phyloP scores from a whole-genome alignment of 2,888 invertebrate genomes.

The Timema cristinae region DNA sequence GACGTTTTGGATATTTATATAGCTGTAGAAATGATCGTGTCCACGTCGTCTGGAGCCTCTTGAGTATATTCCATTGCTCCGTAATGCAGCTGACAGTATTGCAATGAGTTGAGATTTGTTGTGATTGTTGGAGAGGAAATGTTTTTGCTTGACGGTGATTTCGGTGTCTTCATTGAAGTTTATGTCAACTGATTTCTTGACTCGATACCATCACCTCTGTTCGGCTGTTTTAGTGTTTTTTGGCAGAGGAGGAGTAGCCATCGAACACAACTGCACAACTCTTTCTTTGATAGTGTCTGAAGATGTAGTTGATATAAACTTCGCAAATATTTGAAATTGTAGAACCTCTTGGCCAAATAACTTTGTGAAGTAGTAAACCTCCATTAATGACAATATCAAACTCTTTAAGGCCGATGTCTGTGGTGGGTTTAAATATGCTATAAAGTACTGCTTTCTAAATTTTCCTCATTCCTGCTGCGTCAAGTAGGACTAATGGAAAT shows the following conservation, averaged over 20 bases:
- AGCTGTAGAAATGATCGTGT: not conserved
- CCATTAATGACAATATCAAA: not conserved
- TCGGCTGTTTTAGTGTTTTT: slow-evolving; percentile 1
- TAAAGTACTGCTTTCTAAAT: not conserved
- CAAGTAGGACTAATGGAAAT: slow-evolving; percentile 4
- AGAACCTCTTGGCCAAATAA: not conserved
- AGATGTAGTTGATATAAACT: slow-evolving; percentile 1
- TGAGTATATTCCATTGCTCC: not conserved
- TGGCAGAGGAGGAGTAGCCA: not conserved
- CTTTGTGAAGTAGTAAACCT: not conserved
- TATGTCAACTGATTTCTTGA: slow-evolving; percentile 1
- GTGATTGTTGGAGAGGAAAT: slow-evolving; percentile 10
- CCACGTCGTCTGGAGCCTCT: slow-evolving; percentile 2
- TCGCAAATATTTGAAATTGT: slow-evolving; percentile 4
- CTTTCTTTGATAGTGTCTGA: not conserved
- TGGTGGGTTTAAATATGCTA: not conserved
- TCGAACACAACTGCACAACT: slow-evolving; percentile 11
- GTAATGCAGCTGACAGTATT: slow-evolving; percentile 1
- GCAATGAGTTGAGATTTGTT: slow-evolving; percentile 4
- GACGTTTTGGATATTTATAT: slow-evolving; percentile 3
- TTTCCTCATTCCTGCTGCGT: slow-evolving; percentile 8
- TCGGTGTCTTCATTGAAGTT: slow-evolving; percentile 3
- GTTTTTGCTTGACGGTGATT: not conserved
- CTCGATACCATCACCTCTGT: not conserved
- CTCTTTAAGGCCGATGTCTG: not conserved